Base-by-base conservation (phyloP, 2,797 vertebrate species). In the Leptodactylus fallax region DNA sequence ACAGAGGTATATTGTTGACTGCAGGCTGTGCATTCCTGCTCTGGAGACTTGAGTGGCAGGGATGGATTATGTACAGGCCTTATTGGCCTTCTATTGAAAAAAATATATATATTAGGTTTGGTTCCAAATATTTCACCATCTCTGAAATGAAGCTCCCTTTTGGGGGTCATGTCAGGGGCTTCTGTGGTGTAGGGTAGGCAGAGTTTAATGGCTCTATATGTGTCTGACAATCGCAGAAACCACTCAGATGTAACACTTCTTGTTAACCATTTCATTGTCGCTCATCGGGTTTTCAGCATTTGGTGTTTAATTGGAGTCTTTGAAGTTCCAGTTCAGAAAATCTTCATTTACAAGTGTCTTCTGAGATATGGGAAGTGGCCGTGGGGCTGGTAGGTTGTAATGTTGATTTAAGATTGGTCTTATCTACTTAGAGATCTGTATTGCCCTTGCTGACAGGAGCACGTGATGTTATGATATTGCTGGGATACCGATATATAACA, bases 321-420 rank as follows among this genome's bases (percentile, higher is more conserved):
- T 85, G 83, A 85, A 76, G 69, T 85, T 85, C 83, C 83, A 85
- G 83, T 85, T 85, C 83, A 85, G 83, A 85, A 76, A 85, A 77
- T 85, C 83, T 85, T 85, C 56, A 63, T 77, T 85, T 74, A 61
- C 55, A 85, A 85, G 83, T 85, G 56, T 85, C 71, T 77, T 36
- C n/a, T 23, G 21, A 85, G 71, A 85, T 85, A 85, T 77, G 56
- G 71, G 69, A 85, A 85, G 71, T 85, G 71, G 71, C 45, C 63
- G 69, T 36, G 36, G 8, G 47, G 36, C 55, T 74, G 27, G 0
- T 13, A 74, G 67, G 74, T 84, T 84, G 69, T 25, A 85, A 4
- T 85, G 71, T 85, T 85, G 83, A 77, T 85, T 61, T 85, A 85
- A 61, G 71, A 76, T 60, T 45, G 36, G 19, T 58, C 69, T 85